Evolutionary conservation across 2,888 invertebrate genomes (phyloP), one percentile per base, ranked within the genome.

Genomic region (Meteorus colon): DNA sequence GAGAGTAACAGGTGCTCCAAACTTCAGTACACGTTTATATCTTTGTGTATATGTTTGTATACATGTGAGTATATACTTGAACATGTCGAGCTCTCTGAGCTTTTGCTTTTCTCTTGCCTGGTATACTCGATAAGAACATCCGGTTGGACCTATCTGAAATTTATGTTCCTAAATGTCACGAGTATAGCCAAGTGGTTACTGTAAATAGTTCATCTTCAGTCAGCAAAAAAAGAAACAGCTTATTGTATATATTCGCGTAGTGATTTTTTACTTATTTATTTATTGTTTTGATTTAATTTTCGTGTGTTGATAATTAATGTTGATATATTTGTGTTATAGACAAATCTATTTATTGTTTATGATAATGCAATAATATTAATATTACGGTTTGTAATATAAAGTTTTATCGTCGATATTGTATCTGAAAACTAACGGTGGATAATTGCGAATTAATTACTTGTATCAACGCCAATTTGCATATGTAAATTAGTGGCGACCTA

Each of bases 371-470:
- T 31, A 31, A 63, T 29, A 31, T 63, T 2, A n/a, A 29, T 31
- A 34, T 63, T 34, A 16, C n/a, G 10, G 1, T 63, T 81, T 63
- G 24, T 24, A n/a, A 55, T 55, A 55, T 55, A 19, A 65, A 63
- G 63, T 63, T 85, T 87, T 85, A 85, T 83, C 85, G 84, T 84
- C 84, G 84, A 82, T 77, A 80, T 79, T 82, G 82, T 83, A 83
- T 82, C 80, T 82, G 8, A 79, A 82, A 80, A 82, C 83, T 85
- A 85, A 84, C 84, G 81, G 81, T 79, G 78, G 82, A 84, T 87
- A 86, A 88, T 88, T 87, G 86, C 86, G 83, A 89, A 88, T 88
- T 88, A 89, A 89, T 89, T 89, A 88, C 87, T 88, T 88, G 85
- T 89, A 89, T 88, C 86, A 81, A 77, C 19, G 55, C 55, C 75